Evolutionary conservation across 2,888 invertebrate genomes (phyloP), one percentile per base, ranked within the genome.

Genomic region (Crocallis elinguaria): DNA sequence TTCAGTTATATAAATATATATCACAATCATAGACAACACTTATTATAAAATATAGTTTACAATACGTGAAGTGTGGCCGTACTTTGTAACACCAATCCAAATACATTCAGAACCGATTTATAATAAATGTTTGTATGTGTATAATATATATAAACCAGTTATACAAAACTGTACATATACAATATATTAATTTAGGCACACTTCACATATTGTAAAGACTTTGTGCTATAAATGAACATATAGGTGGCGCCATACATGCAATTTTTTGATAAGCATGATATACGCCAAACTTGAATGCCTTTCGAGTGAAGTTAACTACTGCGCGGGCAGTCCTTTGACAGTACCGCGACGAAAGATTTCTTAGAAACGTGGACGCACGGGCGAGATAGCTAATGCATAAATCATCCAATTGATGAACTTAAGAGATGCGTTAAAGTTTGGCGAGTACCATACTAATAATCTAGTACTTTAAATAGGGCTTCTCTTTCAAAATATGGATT

Each of bases 1-100:
- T 69, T 71, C 61, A 64, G 50, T 66, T 72, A 66, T 65, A 60
- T n/a, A n/a, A n/a, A n/a, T n/a, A n/a, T 66, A 62, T 75, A 77
- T 77, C 77, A 80, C 74, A 77, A 70, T 79, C 67, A 69, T 75
- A 69, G 70, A 74, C 65, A 71, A 71, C 63, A 67, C 39, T 21
- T 64, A 65, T 25, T n/a, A 64, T 62, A 69, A 68, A 61, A 70
- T 68, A 64, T 66, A 63, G 42, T 62, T 60, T 62, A 66, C 62
- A 69, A 38, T 60, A 57, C 49, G 46, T 44, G 30, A 52, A 49
- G 36, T 55, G 43, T 41, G 23, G 17, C 17, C 6, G 25, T 33
- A 14, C 19, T n/a, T 16, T 27, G 5, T 11, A 16, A 11, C 27
- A 39, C 3, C 11, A 27, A 23, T 2, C 2, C 9, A 23, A n/a